A percentile compares a stretch with the other conserved stretches of the same genome.
phyloP scores from a whole-genome alignment of 2,888 invertebrate genomes.

The Orchesella flavescens region DNA sequence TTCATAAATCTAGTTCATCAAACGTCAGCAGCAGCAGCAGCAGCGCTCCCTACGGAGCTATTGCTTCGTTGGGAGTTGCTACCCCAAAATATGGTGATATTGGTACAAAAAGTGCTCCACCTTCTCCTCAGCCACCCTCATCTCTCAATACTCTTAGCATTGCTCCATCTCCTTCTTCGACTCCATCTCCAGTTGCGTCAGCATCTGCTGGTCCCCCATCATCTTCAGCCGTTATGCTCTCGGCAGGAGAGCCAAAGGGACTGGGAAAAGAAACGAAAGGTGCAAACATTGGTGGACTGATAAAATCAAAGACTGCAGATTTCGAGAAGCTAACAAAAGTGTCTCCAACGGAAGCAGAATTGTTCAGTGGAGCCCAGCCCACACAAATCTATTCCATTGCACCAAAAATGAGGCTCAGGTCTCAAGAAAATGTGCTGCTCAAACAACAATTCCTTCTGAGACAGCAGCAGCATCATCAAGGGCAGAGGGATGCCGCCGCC shows the following conservation, averaged over 20 bases:
- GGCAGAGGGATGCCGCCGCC: slow-evolving; percentile 8
- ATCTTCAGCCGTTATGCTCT: background rate
- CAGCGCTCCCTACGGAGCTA: slow-evolving; percentile 9
- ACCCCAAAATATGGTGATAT: slow-evolving; percentile 29
- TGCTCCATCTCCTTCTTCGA: background rate
- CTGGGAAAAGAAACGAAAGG: slow-evolving; percentile 69
- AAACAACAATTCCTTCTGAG: slow-evolving; percentile 67
- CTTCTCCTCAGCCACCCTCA: slow-evolving; percentile 43
- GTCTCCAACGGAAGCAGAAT: background rate
- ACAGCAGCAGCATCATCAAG: slow-evolving; percentile 64
- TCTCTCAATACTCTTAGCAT: background rate
- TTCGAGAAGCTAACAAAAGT: slow-evolving; percentile 68
- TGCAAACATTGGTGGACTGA: slow-evolving; percentile 69
- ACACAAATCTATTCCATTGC: slow-evolving; percentile 60
- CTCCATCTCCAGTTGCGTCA: background rate
- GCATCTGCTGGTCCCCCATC: background rate
- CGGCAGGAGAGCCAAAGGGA: slow-evolving; percentile 44
- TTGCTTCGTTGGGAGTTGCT: slow-evolving; percentile 16
- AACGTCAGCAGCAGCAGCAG: background rate
- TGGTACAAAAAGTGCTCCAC: slow-evolving; percentile 52
- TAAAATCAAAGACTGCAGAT: slow-evolving; percentile 71
- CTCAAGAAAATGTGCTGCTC: slow-evolving; percentile 68
- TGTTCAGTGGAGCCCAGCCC: slow-evolving; percentile 5
- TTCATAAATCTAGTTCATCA: background rate
- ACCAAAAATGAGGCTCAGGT: slow-evolving; percentile 68